Conservation (phyloP, 2,888 invertebrate species). For the Cataglyphis cursor region DNA sequence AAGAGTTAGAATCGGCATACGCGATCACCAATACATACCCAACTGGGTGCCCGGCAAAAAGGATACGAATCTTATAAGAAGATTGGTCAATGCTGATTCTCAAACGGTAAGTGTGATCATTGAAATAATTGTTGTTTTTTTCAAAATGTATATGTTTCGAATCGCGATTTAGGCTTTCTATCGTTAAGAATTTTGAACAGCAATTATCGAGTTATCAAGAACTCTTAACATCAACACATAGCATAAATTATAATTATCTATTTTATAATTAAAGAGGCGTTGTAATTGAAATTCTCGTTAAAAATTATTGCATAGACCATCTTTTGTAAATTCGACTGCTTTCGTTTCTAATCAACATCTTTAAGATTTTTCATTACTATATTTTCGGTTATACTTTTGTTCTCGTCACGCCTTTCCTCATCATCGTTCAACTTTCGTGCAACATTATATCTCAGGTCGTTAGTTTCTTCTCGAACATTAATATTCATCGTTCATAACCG, state of each 20-base stretch:
- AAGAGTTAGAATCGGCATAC: constrained; percentile 81
- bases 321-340: constrained; percentile 6
- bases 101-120: constrained; percentile 76
- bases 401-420: constrained; percentile 2
- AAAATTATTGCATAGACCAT: background rate
- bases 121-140: constrained; percentile 15
- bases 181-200: constrained; percentile 6
- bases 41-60: constrained; percentile 85
- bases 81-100: constrained; percentile 64
- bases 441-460: constrained; percentile 17
- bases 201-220: background rate
- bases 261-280: background rate
- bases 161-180: background rate
- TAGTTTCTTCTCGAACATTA: constrained; percentile 59
- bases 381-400: background rate
- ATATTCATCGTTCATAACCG: constrained; percentile 62
- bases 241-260: constrained; percentile 1
- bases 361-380: background rate
- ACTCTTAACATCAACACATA: constrained; percentile 3
- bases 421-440: background rate
- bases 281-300: background rate
- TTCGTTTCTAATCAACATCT: background rate
- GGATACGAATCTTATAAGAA: constrained; percentile 78
- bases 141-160: background rate
- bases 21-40: constrained; percentile 85